Evolutionary conservation across 2,797 vertebrate species (phyloP), one percentile per base, ranked within the genome.

Genomic region (Pempheris klunzingeri): DNA sequence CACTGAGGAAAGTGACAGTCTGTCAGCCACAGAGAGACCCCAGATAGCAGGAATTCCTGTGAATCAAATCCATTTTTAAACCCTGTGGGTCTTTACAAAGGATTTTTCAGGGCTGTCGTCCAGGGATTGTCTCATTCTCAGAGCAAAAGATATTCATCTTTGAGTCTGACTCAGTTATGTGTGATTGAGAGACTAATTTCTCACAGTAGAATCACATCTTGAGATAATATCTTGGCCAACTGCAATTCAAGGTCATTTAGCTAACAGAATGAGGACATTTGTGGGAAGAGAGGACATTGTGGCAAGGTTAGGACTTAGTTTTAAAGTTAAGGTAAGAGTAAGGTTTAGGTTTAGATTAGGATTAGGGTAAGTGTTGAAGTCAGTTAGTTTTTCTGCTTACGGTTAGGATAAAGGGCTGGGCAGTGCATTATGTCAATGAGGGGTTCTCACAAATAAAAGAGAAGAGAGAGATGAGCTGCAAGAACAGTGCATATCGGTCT

Each of bases 41-140:
- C 82, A 80, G 73, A 88, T 71, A 85, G 41, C 39, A 86, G 38
- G 62, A 78, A 83, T 80, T 50, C 50, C 64, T 82, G 18, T 74
- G 80, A 88, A 82, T 80, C 22, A 0, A 49, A 47, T 77, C 76
- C 78, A 72, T 72, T 24, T 85, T 72, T 49, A 60, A 82, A 28
- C 34, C 70, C 38, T 65, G 22, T 7, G 9, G 52, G 67, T 36
- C 69, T 55, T 73, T 71, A 55, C 44, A 50, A 77, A 78, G 14
- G 44, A 38, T 52, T 47, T 28, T 76, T 80, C 49, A 58, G 22
- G 44, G 74, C 60, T 49, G 7, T 32, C 41, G 20, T 82, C 67
- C 80, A 85, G 60, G 24, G 54, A 64, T 44, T 72, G 32, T 71
- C 28, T 75, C 70, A 73, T 74, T 74, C 80, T 71, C 64, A 32